Base-by-base conservation (phyloP, 2,797 vertebrate genomes). In the Danio choprae region DNA sequence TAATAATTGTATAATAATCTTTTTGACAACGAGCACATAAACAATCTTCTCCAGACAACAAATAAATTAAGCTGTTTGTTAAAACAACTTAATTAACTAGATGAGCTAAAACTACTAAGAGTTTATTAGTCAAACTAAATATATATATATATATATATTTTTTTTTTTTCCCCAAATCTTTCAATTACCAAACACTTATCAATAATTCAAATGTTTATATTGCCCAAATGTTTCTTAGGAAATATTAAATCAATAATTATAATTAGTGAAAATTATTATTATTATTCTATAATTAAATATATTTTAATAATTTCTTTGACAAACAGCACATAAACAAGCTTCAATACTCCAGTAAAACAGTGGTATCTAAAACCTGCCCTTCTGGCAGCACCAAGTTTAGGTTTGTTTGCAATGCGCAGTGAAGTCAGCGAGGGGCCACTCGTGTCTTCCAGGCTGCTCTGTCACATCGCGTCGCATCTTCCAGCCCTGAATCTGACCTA, bases 381-480 rank as follows among this genome's bases (percentile, higher is more conserved):
- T 43, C 72, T 36, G 53, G 82, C 76, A 73, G 13, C 53, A 44
- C 59, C 56, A 20, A 63, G 55, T 56, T 86, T 77, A 81, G 79
- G 80, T 68, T 62, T 84, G 79, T 84, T 86, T 86, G 56, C 53
- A 36, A 43, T 55, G 65, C 88, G 84, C 87, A 87, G 89, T 86
- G 88, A 89, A 92, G 91, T 93, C 93, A 93, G 80, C 65, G 74
- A 88, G 87, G 90, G 91, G 91, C 91, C 92, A 91, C 77, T 86
- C 59, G 65, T 90, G 74, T 90, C 93, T 90, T 86, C 83, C 46
- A 92, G 90, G 89, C 92, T 85, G 77, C 58, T 40, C 87, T 93
- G 93, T 93, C 93, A 91, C 81, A 87, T 82, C 22, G 51, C 64
- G 90, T 93, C 87, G 65, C 41, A 0, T 91, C 89, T 70, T 46